Evolutionary conservation across 2,797 vertebrate species (phyloP).

Genomic region (Melanotaenia boesemani): DNA sequence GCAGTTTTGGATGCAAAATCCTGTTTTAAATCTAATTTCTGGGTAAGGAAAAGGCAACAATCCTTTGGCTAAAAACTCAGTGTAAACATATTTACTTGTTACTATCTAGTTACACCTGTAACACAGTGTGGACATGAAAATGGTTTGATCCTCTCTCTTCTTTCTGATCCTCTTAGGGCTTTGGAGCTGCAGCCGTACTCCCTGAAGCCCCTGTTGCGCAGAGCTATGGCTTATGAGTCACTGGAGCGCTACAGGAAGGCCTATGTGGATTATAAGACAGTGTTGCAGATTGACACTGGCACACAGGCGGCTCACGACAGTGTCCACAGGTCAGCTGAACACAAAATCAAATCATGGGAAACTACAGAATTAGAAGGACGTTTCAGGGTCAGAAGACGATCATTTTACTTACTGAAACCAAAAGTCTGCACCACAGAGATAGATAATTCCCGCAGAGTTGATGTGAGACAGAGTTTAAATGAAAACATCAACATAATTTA

Average conservation of each 20-base stretch:
- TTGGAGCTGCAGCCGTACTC: constrained; percentile 93
- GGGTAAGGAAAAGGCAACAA: not conserved
- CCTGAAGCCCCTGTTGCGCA: constrained; percentile 92
- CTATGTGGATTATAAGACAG: constrained; percentile 94
- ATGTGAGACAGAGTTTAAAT: no score
- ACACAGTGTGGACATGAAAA: constrained; percentile 24
- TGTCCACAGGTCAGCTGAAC: constrained; percentile 80
- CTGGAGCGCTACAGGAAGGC: constrained; percentile 93
- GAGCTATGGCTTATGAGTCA: constrained; percentile 92
- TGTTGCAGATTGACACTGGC: constrained; percentile 90
- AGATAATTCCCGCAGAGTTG: not conserved
- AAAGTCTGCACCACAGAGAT: not conserved
- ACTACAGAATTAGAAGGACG: no score
- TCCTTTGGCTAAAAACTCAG: constrained; percentile 8
- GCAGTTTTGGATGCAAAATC: not conserved
- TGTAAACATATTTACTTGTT: constrained; percentile 23
- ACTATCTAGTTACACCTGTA: constrained; percentile 13
- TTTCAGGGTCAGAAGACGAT: not conserved
- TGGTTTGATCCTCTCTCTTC: constrained; percentile 66
- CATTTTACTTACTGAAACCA: constrained; percentile 1
- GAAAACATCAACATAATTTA: no score
- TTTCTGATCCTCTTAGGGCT: constrained; percentile 86
- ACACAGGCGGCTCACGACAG: constrained; percentile 92
- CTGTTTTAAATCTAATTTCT: constrained; percentile 1
- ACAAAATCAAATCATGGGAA: not conserved